phyloP scores from a whole-genome alignment of 1,140 invertebrate genomes.

The Brachionus rotundiformis region DNA sequence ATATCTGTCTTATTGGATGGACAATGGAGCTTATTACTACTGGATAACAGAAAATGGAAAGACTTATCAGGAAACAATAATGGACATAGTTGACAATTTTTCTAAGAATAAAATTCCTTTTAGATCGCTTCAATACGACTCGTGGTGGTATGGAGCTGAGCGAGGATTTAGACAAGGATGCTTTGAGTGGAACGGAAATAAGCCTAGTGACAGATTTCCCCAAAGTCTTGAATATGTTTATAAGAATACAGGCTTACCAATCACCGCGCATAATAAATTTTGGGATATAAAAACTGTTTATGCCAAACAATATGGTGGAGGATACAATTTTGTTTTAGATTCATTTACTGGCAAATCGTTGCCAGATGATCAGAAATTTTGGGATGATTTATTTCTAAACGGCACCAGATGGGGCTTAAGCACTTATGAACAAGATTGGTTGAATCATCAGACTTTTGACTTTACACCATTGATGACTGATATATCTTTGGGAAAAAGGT shows the following conservation, averaged over 20 bases:
- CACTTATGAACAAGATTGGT: slow-evolving; percentile 57
- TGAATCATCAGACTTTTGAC: slow-evolving; percentile 54
- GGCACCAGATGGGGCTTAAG: slow-evolving; percentile 55
- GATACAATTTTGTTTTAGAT: slow-evolving; percentile 34
- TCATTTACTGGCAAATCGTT: slow-evolving; percentile 32
- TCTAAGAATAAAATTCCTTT: slow-evolving; percentile 56
- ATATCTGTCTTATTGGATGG: slow-evolving; percentile 57
- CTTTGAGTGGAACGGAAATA: slow-evolving; percentile 55
- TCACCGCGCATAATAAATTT: slow-evolving; percentile 57
- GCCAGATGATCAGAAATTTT: slow-evolving; percentile 54
- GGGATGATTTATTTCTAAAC: slow-evolving; percentile 55
- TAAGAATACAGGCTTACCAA: slow-evolving; percentile 54
- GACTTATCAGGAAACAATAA: slow-evolving; percentile 52
- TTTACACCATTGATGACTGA: slow-evolving; percentile 54
- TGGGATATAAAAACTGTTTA: slow-evolving; percentile 54
- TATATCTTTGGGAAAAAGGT: slow-evolving; percentile 53
- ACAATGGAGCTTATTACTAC: slow-evolving; percentile 54
- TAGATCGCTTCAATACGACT: slow-evolving; percentile 58
- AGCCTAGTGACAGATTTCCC: slow-evolving; percentile 53
- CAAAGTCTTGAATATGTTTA: slow-evolving; percentile 54
- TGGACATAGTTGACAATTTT: slow-evolving; percentile 54
- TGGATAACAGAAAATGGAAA: slow-evolving; percentile 53
- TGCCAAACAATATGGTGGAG: slow-evolving; percentile 25
- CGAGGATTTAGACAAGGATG: slow-evolving; percentile 55
- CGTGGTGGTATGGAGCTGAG: slow-evolving; percentile 57